Base-by-base conservation (phyloP, 2,797 vertebrate genomes). In the Cyclopterus lumpus region DNA sequence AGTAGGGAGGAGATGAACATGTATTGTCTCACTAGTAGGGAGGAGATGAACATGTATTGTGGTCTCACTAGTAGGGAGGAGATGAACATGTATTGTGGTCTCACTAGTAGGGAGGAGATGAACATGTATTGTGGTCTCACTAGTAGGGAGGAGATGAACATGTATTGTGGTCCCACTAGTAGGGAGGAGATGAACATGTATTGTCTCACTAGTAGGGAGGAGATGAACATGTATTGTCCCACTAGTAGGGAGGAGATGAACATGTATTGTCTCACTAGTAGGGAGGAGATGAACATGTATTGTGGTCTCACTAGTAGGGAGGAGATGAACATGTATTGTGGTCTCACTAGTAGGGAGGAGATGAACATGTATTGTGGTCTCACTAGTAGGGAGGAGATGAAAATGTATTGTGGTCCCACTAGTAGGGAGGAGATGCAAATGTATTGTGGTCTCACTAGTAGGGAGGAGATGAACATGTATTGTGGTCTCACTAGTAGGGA, bases 391-490 rank as follows among this genome's bases (percentile, higher is more conserved):
- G n/a, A n/a, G n/a, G n/a, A n/a, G n/a, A n/a, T n/a, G n/a, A n/a
- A n/a, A n/a, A n/a, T n/a, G n/a, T n/a, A n/a, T n/a, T n/a, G n/a
- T n/a, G 18, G 24, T 57, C 22, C 28, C 42, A 32, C n/a, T 42
- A 1, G 1, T 10, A 12, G 24, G 44, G 57, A 76, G 49, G 51
- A 67, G 40, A 51, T 66, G n/a, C n/a, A n/a, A n/a, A n/a, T n/a
- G n/a, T n/a, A n/a, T n/a, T n/a, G 10, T 38, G 18, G 24, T 57
- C 22, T 28, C 42, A 32, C n/a, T 42, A 1, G 1, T 10, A 12
- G 24, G 44, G 57, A 76, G 49, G 51, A 67, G 40, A 51, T 66
- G n/a, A n/a, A n/a, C n/a, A n/a, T n/a, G n/a, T n/a, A n/a, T n/a
- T n/a, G 10, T 38, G 18, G 24, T 57, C 22, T 28, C 42, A 32